Base-by-base conservation (phyloP, 2,888 invertebrate genomes). In the Calliopum simillimum region DNA sequence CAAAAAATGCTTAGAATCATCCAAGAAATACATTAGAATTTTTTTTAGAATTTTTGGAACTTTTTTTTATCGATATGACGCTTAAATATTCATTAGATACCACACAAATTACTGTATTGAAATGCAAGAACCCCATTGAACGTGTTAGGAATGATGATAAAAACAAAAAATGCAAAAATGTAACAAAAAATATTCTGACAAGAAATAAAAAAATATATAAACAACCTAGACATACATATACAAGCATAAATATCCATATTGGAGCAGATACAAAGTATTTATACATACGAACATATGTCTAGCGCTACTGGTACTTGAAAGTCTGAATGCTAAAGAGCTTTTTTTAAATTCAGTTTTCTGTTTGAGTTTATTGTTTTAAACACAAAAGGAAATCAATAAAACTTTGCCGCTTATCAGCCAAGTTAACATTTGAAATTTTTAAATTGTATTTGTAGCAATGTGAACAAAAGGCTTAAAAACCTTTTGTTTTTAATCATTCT, bases 371-470 rank as follows among this genome's bases (percentile, higher is more conserved):
- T 43, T 59, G 16, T 59, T 33, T 25, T 4, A 4, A 25, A 33
- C 8, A 1, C 33, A 33, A 33, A 59, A 41, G 59, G 16, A 4
- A 13, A 43, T 41, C 59, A 43, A 43, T 59, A 19, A 19, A 43
- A 21, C 19, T 59, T 59, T 3, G 33, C 23, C n/a, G 49, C 62
- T 63, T 63, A 63, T 49, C 62, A 49, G 23, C 23, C 8, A 33
- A 33, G 33, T 33, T 1, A 33, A 33, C n/a, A n/a, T 5, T 33
- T 33, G 8, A 33, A 33, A 33, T 6, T 33, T 33, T 33, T 8
- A 33, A 8, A 33, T 33, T 1, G 8, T 8, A 33, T 33, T 33
- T 33, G 5, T 33, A 33, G 8, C 8, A 8, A 8, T 8, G 2
- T 33, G 33, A 8, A 6, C 33, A 33, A 33, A 33, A 33, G 33